phyloP scores from a whole-genome alignment of 2,113 vertebrate species.

The Gallinago jamesoni region DNA sequence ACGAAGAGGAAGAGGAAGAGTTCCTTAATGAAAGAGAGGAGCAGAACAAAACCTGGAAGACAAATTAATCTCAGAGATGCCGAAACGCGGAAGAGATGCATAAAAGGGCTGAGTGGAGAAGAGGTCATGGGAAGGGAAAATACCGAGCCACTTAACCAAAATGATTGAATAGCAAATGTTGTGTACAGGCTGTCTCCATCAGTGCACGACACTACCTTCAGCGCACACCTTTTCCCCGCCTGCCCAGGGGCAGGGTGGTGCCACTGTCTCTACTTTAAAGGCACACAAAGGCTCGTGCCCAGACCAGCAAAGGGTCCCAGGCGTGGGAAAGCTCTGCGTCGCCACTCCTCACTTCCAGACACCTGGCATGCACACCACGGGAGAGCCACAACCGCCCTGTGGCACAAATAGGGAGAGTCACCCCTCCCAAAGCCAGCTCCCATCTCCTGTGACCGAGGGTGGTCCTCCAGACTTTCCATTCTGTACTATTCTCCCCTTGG shows the following conservation, averaged over 20 bases:
- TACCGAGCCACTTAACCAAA: neutral
- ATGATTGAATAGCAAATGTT: slow-evolving; percentile 25
- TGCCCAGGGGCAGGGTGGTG: slow-evolving; percentile 46
- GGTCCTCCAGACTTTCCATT: neutral
- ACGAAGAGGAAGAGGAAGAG: neutral
- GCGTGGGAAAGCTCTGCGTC: slow-evolving; percentile 9
- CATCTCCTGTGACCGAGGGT: neutral
- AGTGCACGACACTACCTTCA: neutral
- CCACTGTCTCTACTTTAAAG: slow-evolving; percentile 7
- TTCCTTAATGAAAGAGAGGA: neutral
- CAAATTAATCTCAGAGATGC: neutral
- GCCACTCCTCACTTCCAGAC: neutral
- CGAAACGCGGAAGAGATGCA: neutral
- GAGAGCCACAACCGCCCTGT: neutral
- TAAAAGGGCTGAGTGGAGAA: slow-evolving; percentile 4
- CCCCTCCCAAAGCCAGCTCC: neutral
- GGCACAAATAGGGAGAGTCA: neutral
- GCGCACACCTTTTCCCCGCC: neutral
- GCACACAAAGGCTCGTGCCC: neutral
- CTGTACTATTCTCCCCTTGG: neutral
- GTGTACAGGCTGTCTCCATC: neutral
- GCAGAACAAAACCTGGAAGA: slow-evolving; percentile 25
- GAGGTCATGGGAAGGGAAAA: slow-evolving; percentile 50
- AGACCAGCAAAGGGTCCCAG: slow-evolving; percentile 34
- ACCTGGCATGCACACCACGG: neutral